A percentile compares a stretch with the other conserved stretches of the same genome.
Evolutionary conservation across 1,140 invertebrate genomes (phyloP).

Genomic region (Oppia nitens): DNA sequence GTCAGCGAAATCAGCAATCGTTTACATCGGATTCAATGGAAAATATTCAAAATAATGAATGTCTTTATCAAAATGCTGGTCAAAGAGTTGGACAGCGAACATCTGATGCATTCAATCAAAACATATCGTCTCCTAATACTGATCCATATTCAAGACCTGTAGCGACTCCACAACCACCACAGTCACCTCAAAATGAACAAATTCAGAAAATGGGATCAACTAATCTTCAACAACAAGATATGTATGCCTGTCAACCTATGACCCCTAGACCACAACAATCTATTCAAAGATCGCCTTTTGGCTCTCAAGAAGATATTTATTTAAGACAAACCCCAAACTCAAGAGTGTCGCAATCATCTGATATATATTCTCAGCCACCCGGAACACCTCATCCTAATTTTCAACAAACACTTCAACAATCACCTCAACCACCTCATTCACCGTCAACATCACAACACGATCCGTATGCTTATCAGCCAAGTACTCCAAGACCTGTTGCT

Average conservation of each 20-base stretch:
- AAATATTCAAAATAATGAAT: not conserved
- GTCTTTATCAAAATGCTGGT: not conserved
- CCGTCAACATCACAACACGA: slow-evolving; percentile 15
- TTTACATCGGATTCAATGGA: not conserved
- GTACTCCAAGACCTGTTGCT: slow-evolving; percentile 9
- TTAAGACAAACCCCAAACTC: not conserved
- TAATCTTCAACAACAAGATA: slow-evolving; percentile 24
- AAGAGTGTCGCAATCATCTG: slow-evolving; percentile 21
- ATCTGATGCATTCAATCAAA: not conserved
- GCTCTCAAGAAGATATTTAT: not conserved
- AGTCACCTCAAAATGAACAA: not conserved
- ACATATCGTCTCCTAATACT: not conserved
- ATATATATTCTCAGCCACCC: slow-evolving; percentile 21
- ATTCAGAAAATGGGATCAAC: slow-evolving; percentile 25
- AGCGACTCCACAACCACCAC: not conserved
- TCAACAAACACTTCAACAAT: slow-evolving; percentile 22
- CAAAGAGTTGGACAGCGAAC: not conserved
- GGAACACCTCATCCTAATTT: slow-evolving; percentile 20
- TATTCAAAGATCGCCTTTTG: not conserved
- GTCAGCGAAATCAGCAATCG: not conserved
- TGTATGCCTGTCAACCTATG: slow-evolving; percentile 29
- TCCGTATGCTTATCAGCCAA: slow-evolving; percentile 19
- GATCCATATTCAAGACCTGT: not conserved
- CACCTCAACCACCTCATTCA: slow-evolving; percentile 1
- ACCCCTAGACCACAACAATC: slow-evolving; percentile 22